Percentiles rank a stretch among this genome's conserved stretches.
These are phyloP conservation scores for Nebria salina DNA, from an alignment of 2,888 invertebrate genomes.

Conservation along the genomic window DNA sequence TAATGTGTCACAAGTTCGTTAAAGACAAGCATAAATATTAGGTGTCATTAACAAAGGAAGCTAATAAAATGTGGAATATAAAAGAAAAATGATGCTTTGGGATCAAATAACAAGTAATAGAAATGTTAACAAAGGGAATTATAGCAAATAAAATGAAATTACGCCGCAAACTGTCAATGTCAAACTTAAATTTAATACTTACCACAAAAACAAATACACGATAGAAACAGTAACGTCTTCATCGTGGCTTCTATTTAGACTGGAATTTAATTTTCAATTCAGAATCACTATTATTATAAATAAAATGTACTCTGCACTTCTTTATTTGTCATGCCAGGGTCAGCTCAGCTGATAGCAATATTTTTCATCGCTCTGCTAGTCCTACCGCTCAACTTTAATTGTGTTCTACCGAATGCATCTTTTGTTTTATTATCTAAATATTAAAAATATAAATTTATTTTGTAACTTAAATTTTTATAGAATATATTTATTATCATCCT, in stretches of 20 bases:
- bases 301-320: conserved; percentile 43
- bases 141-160: conserved; percentile 12
- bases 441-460: no score
- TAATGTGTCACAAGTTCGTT: conserved; percentile 23
- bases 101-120: background rate
- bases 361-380: background rate
- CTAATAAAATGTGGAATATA: background rate
- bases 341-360: conserved; percentile 49
- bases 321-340: conserved; percentile 50
- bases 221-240: conserved; percentile 34
- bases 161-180: conserved; percentile 24
- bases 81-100: no score
- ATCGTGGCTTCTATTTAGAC: conserved; percentile 29
- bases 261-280: conserved; percentile 32
- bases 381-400: background rate
- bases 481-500: no score
- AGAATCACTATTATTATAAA: conserved; percentile 34
- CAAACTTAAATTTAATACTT: conserved; percentile 20
- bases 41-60: background rate
- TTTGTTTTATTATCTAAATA: no score
- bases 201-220: conserved; percentile 37
- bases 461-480: no score
- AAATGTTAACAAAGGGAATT: background rate
- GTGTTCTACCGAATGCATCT: no score
- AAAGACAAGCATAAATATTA: background rate